phyloP scores from a whole-genome alignment of 1,140 invertebrate species.

The Drosophila baimaii region DNA sequence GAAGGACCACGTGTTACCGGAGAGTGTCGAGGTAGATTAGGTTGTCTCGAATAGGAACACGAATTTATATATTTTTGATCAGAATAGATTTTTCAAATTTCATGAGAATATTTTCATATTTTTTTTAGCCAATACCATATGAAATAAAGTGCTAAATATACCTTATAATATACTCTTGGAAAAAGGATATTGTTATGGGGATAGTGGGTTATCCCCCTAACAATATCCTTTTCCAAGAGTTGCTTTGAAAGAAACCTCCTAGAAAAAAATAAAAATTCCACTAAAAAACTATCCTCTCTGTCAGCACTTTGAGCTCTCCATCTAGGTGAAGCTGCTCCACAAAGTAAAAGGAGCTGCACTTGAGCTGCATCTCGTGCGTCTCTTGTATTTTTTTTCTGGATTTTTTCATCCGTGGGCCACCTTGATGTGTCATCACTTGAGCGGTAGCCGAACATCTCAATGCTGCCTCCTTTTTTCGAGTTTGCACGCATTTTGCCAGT shows the following conservation, averaged over 20 bases:
- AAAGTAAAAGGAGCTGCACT: constrained; percentile 48
- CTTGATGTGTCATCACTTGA: constrained; percentile 71
- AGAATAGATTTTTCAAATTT: background rate
- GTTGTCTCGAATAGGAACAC: no score
- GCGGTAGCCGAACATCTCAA: constrained; percentile 56
- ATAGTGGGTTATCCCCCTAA: no score
- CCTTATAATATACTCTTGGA: no score
- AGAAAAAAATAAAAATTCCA: background rate
- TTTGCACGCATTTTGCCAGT: constrained; percentile 46
- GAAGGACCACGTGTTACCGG: no score
- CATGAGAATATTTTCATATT: rapidly evolving
- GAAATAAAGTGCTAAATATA: background rate
- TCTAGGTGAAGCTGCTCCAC: constrained; percentile 12
- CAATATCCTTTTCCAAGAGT: background rate
- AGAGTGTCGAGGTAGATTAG: no score
- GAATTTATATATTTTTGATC: background rate
- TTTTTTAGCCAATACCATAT: background rate
- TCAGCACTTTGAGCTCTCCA: constrained; percentile 38
- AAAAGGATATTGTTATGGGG: no score
- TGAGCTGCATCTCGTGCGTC: constrained; percentile 12
- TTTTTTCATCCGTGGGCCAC: constrained; percentile 43
- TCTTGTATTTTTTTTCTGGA: constrained; percentile 8
- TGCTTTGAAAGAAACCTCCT: background rate
- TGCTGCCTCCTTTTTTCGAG: constrained; percentile 24
- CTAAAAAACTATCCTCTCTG: constrained; percentile 11